Evolutionary conservation across 92 coral and sea anemone genomes (phyloP), one percentile per base, ranked within the genome.

Genomic region (Palythoa grandis): DNA sequence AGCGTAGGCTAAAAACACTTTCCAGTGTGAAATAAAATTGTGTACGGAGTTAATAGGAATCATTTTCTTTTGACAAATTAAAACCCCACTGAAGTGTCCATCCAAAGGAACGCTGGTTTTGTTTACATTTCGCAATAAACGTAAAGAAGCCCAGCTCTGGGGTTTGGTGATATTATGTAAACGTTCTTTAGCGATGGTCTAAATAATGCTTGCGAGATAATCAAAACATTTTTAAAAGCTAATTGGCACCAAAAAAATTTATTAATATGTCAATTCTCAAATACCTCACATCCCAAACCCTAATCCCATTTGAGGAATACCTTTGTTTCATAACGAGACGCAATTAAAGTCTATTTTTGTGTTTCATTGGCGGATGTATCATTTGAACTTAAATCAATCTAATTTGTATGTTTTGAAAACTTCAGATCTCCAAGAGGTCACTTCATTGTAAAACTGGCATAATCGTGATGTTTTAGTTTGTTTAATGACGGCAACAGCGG

Each of bases 101-200:
- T 66, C 50, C 74, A 65, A 63, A 66, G 85, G 73, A 80, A 80
- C 54, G 74, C 54, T 19, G 39, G 83, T 61, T 76, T 87, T 94
- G 98, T 94, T 94, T 87, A 92, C 98, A 92, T 89, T 94, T 76
- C 93, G 71, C 71, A 52, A 90, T 74, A 83, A 10, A 84, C 76
- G 40, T 43, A 52, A n/a, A 38, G 40, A 79, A 80, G 61, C 85
- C 43, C 56, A 80, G 40, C 75, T 80, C 22, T 66, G 29, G 54
- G 23, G 15, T 25, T 65, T 38, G 22, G 43, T 23, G 65, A 16
- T 80, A 66, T 80, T 66, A 80, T 80, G 85, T 48, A 65, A 63
- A 80, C 65, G 19, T n/a, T 24, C 84, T 22, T 38, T 60, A 79
- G 52, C 73, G 24, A 23, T 58, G 84, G 17, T 40, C 74, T 20